Base-by-base conservation (phyloP, 92 coral and sea anemone species). In the Phenganax stokvisi region DNA sequence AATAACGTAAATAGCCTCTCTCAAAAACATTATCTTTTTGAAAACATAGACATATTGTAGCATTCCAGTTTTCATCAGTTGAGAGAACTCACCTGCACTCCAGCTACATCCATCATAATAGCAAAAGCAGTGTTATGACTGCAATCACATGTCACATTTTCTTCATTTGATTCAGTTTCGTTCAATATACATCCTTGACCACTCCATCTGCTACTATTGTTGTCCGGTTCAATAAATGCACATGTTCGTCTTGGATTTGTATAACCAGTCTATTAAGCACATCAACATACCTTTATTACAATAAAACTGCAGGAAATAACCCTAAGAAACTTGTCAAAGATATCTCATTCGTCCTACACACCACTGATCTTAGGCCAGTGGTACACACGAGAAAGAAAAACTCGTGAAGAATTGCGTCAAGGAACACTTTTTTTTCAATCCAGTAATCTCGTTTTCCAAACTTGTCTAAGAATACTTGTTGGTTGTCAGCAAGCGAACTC, bases 81-180 rank as follows among this genome's bases (percentile, higher is more conserved):
- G 10, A 69, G 37, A 17, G 15, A 16, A 17, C 86, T 76, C 58
- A 86, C 87, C 84, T 78, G 64, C 10, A 77, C 65, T 0, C 72
- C 78, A n/a, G 61, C 63, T 9, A 75, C 80, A 30, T 83, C 89
- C 89, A 87, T 87, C 53, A 87, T 75, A n/a, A 83, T 60, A 10
- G 87, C 86, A 53, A 87, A 87, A 1, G 85, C 78, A 65, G 89
- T 83, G 79, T 82, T 83, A 76, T 87, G 89, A 79, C 78, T 57
- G 57, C 89, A 87, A 30, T 85, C 83, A 66, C 89, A 87, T 3
- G 87, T 83, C 60, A 85, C 81, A n/a, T 81, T 83, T 29, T 62
- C 77, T 7, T 74, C 72, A 77, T 76, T 83, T 44, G 89, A 82
- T 54, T 57, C 57, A 3, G 68, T 60, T 67, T 80, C 70, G 47